Evolutionary conservation across 30 jellyfish, hydroid and myxozoan genomes (phyloP).

Genomic region (Aurelia coerulea): DNA sequence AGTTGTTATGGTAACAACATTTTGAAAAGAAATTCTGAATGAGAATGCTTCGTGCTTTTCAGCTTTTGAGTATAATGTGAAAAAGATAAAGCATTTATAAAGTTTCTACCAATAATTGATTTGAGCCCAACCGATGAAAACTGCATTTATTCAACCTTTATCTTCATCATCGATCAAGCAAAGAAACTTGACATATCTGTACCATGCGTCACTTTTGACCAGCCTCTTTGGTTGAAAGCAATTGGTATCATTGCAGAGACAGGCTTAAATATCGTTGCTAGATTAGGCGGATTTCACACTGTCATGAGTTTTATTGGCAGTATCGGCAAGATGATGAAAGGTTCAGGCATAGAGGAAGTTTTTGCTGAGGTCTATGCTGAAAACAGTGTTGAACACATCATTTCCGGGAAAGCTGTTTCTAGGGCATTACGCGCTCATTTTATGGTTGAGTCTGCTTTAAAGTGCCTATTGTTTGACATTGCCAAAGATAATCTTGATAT

Average conservation of each 20-base stretch:
- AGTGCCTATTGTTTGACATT: slow-evolving; percentile 26
- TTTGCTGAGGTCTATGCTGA: slow-evolving; percentile 58
- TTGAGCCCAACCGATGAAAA: slow-evolving; percentile 64
- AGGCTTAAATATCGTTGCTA: slow-evolving; percentile 33
- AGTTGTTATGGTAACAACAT: too few species aligned
- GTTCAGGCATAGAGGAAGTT: slow-evolving; percentile 68
- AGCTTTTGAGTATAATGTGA: neutral
- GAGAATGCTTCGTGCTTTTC: too few species aligned
- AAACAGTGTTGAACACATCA: slow-evolving; percentile 59
- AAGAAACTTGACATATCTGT: slow-evolving; percentile 11
- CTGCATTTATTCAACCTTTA: slow-evolving; percentile 67
- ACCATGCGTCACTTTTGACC: slow-evolving; percentile 69
- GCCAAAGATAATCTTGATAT: slow-evolving; percentile 15
- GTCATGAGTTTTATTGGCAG: slow-evolving; percentile 77
- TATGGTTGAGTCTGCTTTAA: slow-evolving; percentile 67
- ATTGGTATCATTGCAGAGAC: slow-evolving; percentile 58
- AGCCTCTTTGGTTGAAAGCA: slow-evolving; percentile 75
- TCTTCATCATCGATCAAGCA: slow-evolving; percentile 50
- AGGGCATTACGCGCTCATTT: slow-evolving; percentile 75
- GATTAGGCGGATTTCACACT: slow-evolving; percentile 82
- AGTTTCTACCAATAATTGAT: slow-evolving; percentile 67
- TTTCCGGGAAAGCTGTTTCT: slow-evolving; percentile 68
- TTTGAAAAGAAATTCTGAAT: too few species aligned
- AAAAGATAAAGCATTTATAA: neutral
- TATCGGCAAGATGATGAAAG: slow-evolving; percentile 70